Base-by-base conservation (phyloP, 1,140 invertebrate species). In the Caenorhabditis brenneri region DNA sequence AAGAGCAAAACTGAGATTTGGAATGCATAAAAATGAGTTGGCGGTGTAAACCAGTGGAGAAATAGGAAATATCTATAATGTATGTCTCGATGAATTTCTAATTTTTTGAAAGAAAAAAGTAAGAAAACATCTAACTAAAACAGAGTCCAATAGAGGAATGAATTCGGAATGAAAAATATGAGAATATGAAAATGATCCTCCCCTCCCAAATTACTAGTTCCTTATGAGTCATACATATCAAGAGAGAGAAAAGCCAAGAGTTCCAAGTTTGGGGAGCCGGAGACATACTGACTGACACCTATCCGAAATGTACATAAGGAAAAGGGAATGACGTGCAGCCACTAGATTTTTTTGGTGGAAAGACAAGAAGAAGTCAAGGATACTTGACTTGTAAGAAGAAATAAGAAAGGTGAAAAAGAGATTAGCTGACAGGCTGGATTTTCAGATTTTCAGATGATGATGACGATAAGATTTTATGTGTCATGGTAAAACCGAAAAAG, bases 21-120 rank as follows among this genome's bases (percentile, higher is more conserved):
- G 33, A 74, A 74, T 74, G 65, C 65, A 74, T 74, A 42, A 31
- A 74, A 74, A 74, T 74, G 33, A 55, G 22, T 55, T 24, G 49
- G 49, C n/a, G 53, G 53, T 27, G 24, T 6, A 24, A 58, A 58
- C 29, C 2, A 22, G 15, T 12, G 36, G n/a, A 36, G 36, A 42
- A 65, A 9, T 16, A 15, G 53, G 24, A 33, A 33, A 31, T 10
- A 74, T 39, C n/a, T 74, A 74, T 74, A n/a, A 74, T 74, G 65
- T 39, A 74, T 24, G 36, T 42, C 27, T 74, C 65, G 36, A 74
- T 74, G 65, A 74, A 74, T 74, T 42, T 42, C 36, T 74, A 42
- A 74, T 74, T 39, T 24, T 42, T 42, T 7, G 53, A 55, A 55
- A 55, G 27, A n/a, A 19, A 19, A 51, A n/a, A n/a, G n/a, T 16